These are phyloP conservation scores for Liasis olivaceus DNA, from an alignment of 2,797 vertebrate genomes.

Conservation along the genomic window DNA sequence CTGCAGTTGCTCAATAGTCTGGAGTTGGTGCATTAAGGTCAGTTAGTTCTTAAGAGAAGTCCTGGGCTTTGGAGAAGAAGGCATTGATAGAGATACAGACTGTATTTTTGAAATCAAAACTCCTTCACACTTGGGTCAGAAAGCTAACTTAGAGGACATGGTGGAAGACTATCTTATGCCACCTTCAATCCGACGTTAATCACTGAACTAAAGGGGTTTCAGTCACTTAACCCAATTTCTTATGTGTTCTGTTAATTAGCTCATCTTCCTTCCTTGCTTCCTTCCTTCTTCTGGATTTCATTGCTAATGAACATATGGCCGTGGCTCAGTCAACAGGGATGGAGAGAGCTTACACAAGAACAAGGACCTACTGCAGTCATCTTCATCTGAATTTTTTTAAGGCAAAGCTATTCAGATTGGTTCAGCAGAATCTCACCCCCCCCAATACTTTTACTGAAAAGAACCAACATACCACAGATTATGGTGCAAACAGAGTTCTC, in stretches of 20 bases:
- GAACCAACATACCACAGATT: neutral
- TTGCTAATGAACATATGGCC: neutral
- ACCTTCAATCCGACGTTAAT: neutral
- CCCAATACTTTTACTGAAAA: neutral
- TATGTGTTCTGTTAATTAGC: neutral
- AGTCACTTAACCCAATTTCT: neutral
- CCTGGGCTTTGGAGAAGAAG: neutral
- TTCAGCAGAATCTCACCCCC: neutral
- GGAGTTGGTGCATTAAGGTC: conserved; percentile 10
- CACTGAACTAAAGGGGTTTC: neutral
- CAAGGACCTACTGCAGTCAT: neutral
- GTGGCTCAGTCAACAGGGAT: neutral
- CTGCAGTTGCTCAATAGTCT: conserved; percentile 61
- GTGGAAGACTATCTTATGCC: neutral
- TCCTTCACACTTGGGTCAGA: neutral
- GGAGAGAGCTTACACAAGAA: neutral
- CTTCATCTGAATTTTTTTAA: neutral
- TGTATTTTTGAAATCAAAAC: neutral
- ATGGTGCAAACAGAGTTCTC: neutral
- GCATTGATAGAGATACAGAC: neutral
- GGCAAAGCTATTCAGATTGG: neutral
- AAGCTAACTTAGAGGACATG: neutral
- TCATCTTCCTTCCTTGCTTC: neutral
- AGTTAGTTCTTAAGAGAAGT: conserved; percentile 8
- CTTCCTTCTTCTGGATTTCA: neutral